These are phyloP conservation scores for Synchiropus splendidus DNA, from an alignment of 2,113 vertebrate genomes.

Conservation along the genomic window DNA sequence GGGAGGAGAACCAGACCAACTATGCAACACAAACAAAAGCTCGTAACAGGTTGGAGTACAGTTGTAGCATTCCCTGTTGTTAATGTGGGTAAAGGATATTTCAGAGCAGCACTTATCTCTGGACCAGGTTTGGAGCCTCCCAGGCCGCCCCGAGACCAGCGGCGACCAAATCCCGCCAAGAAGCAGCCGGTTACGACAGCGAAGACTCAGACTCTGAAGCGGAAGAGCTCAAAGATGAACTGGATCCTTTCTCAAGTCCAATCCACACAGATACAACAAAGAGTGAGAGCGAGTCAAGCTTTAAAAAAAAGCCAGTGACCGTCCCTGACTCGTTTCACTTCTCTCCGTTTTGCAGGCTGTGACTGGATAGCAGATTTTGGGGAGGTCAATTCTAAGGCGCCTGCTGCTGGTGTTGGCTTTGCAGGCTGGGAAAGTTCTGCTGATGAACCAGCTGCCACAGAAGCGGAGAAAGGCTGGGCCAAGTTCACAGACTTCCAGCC, in stretches of 20 bases:
- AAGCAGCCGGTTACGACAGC: constrained; percentile 26
- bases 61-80: neutral
- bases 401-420: constrained; percentile 43
- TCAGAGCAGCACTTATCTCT: neutral
- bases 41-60: constrained; percentile 74
- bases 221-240: constrained; percentile 42
- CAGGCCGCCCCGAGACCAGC: constrained; percentile 63
- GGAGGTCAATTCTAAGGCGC: constrained; percentile 65
- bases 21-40: constrained; percentile 78
- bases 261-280: constrained; percentile 21
- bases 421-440: constrained; percentile 70
- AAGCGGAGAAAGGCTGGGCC: constrained; percentile 84
- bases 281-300: constrained; percentile 45
- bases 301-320: neutral
- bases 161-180: constrained; percentile 50
- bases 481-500: constrained; percentile 88
- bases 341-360: constrained; percentile 44
- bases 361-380: constrained; percentile 77
- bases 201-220: constrained; percentile 53
- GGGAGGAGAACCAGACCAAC: constrained; percentile 86
- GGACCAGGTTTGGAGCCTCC: constrained; percentile 76
- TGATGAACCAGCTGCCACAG: constrained; percentile 35
- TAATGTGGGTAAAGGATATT: neutral
- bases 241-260: constrained; percentile 48
- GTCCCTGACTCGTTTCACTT: constrained; percentile 1